Evolutionary conservation across 2,888 invertebrate species (phyloP), one percentile per base, ranked within the genome.

Genomic region (Leptarthrus brevirostris): DNA sequence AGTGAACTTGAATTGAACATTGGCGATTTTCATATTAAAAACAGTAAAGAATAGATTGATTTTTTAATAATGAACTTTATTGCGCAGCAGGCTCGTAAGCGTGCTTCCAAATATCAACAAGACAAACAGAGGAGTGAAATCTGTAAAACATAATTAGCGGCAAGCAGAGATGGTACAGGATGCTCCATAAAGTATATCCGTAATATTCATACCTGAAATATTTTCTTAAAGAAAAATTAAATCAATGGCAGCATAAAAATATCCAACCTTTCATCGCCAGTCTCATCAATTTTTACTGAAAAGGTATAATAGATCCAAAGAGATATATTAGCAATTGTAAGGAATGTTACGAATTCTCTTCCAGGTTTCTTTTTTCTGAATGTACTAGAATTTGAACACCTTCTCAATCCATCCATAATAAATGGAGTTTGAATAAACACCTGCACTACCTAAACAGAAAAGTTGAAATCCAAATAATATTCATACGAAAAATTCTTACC

Each of bases 291-390:
- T 77, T 87, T 87, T 79, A 86, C 87, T 1, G 87, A 87, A 85
- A 93, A 92, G 0, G 92, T 92, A 81, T 91, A 89, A 79, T 90
- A 88, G 71, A 92, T 87, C 93, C 93, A 93, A 87, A 92, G 88
- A 53, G 91, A 90, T 5, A 93, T 89, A 82, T 94, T 94, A 78
- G 90, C 87, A 73, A 93, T 90, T 20, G 93, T 87, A 47, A 93
- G 86, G 84, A 93, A 93, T 79, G 92, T 93, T 54, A 93, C 87
- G 22, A 92, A 84, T 80, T 93, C 93, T 2, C 93, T 86, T 2
- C 93, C 93, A 0, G 92, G 93, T 81, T 93, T 93, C 75, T 86
- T 84, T 53, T 88, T 87, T 8, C 91, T 88, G 1, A 91, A 86
- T 66, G 88, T 87, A 77, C 87, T 86, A 16, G 87, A 86, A 82